Percentiles rank a stretch among this genome's conserved stretches.
phyloP scores from a whole-genome alignment of 2,888 invertebrate species.

The Microctonus brassicae region DNA sequence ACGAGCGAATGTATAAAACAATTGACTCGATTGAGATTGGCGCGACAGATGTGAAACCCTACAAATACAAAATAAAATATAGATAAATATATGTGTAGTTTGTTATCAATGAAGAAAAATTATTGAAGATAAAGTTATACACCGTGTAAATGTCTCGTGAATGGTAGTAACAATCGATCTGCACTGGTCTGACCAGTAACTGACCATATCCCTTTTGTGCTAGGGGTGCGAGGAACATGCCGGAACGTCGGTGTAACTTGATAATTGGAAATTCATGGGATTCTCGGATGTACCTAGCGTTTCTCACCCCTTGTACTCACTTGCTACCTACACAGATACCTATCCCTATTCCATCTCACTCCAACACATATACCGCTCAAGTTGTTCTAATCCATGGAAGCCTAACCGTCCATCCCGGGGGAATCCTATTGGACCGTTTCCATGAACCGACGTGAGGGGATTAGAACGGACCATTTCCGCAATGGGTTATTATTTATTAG shows the following conservation, averaged over 20 bases:
- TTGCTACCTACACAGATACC: not conserved
- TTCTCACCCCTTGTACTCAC: constrained; percentile 1
- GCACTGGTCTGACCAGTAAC: constrained; percentile 13
- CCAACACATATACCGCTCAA: constrained; percentile 42
- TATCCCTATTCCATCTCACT: constrained; percentile 9
- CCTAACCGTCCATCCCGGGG: constrained; percentile 41
- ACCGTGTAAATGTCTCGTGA: constrained; percentile 29
- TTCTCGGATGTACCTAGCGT: constrained; percentile 52
- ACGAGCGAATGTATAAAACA: constrained; percentile 9
- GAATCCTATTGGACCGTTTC: constrained; percentile 38
- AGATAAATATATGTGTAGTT: no score
- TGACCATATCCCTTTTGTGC: constrained; percentile 18
- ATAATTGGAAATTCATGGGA: constrained; percentile 65
- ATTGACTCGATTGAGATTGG: constrained; percentile 17
- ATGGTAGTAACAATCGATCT: constrained; percentile 17
- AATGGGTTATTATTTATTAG: constrained; percentile 39
- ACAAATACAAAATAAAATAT: no score
- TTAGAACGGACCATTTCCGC: constrained; percentile 40
- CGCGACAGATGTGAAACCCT: not conserved
- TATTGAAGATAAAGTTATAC: constrained; percentile 18
- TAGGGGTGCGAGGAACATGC: constrained; percentile 27
- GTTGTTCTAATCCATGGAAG: constrained; percentile 58
- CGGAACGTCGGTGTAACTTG: constrained; percentile 56
- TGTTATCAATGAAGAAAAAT: constrained; percentile 23
- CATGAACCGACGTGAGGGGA: constrained; percentile 37